These are phyloP conservation scores for Drosophila falleni DNA, from an alignment of 2,888 invertebrate genomes.

Conservation along the genomic window DNA sequence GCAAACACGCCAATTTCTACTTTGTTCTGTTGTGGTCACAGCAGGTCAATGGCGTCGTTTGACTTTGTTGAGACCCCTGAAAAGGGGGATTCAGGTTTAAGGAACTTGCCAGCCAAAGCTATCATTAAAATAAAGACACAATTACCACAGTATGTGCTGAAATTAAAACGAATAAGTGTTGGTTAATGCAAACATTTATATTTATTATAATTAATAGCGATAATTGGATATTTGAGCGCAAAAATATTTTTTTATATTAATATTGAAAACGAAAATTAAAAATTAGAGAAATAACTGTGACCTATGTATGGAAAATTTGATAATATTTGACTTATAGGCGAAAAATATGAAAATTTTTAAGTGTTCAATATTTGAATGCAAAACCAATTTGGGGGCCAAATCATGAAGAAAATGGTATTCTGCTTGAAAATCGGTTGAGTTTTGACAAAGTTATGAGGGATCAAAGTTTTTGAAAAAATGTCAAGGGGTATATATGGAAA, in stretches of 20 bases:
- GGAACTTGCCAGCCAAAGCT: conserved; percentile 37
- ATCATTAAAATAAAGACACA: conserved; percentile 52
- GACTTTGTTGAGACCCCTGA: conserved; percentile 35
- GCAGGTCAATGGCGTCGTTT: conserved; percentile 68
- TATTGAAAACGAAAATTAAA: not conserved
- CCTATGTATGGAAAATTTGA: too few relatives aligned
- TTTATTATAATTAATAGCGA: not conserved
- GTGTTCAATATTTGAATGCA: too few relatives aligned
- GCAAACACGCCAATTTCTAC: conserved; percentile 17
- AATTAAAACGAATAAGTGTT: conserved; percentile 2
- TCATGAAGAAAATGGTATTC: too few relatives aligned
- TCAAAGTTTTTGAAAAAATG: too few relatives aligned
- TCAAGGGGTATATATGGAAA: too few relatives aligned
- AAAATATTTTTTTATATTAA: not conserved
- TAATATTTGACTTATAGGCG: too few relatives aligned
- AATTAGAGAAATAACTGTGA: too few relatives aligned
- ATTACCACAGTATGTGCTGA: conserved; percentile 23
- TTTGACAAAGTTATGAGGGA: too few relatives aligned
- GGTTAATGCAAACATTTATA: not conserved
- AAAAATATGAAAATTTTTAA: too few relatives aligned
- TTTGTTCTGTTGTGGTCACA: conserved; percentile 51
- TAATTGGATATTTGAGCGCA: not conserved
- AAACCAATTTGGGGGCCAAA: too few relatives aligned
- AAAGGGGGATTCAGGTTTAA: conserved; percentile 11
- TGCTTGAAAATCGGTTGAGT: too few relatives aligned